Base-by-base conservation (phyloP, 2,888 invertebrate species). In the Drosophila imparisetae region DNA sequence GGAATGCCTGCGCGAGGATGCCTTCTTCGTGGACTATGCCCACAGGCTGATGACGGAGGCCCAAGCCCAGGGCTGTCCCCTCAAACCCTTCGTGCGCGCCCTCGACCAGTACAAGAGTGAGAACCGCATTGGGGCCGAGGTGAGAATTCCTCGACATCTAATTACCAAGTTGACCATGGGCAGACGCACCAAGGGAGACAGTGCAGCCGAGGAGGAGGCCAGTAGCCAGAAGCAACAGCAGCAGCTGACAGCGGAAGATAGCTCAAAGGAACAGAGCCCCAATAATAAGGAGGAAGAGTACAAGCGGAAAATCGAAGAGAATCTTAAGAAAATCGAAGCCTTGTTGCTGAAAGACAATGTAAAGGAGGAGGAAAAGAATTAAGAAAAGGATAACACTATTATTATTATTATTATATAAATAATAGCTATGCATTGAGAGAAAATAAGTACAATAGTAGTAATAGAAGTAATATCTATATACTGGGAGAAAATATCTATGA, bases 161-260 rank as follows among this genome's bases (percentile, higher is more conserved):
- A 73, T 90, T 21, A 90, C 91, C 10, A 81, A 84, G 59, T 52
- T 93, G 24, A 90, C 83, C 11, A 87, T 92, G 71, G 92, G 92
- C 1, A 59, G 82, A 4, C 82, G 86, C 52, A 73, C 75, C 40
- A 58, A 78, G 2, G 90, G 90, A 6, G 90, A 90, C 52, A 88
- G 83, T 40, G 24, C 58, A 11, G 70, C 72, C 6, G 66, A 68
- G 3, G 13, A 34, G 7, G 13, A 68, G 11, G 21, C 45, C 4
- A 21, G 45, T 21, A 45, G 21, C 13, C 34, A 13, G 32, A 10
- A 27, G n/a, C 4, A 32, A 29, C 18, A 21, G 36, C 11, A 50
- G 32, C 18, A 38, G 50, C 53, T 29, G 42, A 8, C 15, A 36
- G 11, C 21, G 11, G 36, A 21, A 42, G 8, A 13, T 10, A 53